phyloP scores from a whole-genome alignment of 2,113 vertebrate genomes.

The Grantiella picta region DNA sequence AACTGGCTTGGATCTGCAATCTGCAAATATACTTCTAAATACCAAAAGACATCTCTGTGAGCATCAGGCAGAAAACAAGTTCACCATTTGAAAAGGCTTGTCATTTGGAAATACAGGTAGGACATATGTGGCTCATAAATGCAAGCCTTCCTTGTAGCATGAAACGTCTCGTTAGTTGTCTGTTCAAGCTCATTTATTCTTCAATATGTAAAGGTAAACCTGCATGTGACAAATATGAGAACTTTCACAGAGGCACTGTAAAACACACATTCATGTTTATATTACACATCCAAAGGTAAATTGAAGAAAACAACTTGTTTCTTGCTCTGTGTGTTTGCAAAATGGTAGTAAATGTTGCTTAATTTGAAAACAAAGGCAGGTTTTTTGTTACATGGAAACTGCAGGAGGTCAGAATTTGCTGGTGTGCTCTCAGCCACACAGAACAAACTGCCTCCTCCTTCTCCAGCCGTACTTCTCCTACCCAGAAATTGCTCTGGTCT shows the following conservation, averaged over 20 bases:
- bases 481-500: background rate
- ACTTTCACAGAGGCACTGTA: background rate
- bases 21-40: background rate
- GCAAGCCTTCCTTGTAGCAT: background rate
- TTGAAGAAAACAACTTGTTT: background rate
- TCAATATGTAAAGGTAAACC: background rate
- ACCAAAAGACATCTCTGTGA: background rate
- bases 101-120: background rate
- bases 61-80: background rate
- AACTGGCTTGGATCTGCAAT: background rate
- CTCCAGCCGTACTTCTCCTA: background rate
- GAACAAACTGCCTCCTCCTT: background rate
- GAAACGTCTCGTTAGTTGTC: background rate
- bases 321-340: background rate
- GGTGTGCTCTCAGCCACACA: background rate
- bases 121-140: background rate
- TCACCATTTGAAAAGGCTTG: background rate
- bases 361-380: background rate
- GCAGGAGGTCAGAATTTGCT: background rate
- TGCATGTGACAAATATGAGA: background rate
- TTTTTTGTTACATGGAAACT: background rate
- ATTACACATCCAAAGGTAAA: background rate
- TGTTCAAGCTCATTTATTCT: background rate
- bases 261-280: background rate
- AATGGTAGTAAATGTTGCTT: rapidly evolving